Evolutionary conservation across 2,113 vertebrate species (phyloP).

Genomic region (Lycaon pictus): DNA sequence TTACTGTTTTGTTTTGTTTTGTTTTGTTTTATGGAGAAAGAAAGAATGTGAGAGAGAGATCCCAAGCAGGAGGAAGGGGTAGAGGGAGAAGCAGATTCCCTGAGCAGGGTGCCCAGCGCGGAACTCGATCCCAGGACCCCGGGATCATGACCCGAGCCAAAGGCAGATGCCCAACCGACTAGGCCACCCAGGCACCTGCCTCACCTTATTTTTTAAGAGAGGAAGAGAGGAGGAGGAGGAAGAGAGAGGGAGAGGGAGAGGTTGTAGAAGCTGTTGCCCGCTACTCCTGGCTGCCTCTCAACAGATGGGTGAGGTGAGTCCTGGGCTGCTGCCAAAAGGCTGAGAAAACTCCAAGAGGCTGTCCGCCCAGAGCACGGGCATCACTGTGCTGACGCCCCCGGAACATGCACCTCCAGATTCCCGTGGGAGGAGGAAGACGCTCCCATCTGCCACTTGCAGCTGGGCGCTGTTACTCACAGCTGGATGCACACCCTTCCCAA

Average conservation of each 20-base stretch:
- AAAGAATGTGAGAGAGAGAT: too few relatives aligned
- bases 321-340: too few relatives aligned
- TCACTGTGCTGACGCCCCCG: accelerated
- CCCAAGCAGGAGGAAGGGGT: too few relatives aligned
- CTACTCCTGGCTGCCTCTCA: neutral
- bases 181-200: too few relatives aligned
- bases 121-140: too few relatives aligned
- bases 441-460: neutral
- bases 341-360: neutral
- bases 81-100: too few relatives aligned
- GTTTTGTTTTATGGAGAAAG: too few relatives aligned
- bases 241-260: neutral
- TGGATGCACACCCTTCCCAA: neutral
- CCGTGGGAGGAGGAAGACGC: too few relatives aligned
- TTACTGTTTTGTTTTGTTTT: neutral
- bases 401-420: neutral
- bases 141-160: too few relatives aligned
- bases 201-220: neutral
- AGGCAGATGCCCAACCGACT: too few relatives aligned
- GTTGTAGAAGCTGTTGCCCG: too few relatives aligned
- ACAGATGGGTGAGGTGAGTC: neutral
- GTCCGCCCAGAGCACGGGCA: accelerated
- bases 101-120: too few relatives aligned
- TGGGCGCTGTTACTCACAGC: neutral
- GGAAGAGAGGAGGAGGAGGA: neutral